Evolutionary conservation across 23 tunicate genomes (phyloP).

Genomic region (Halocynthia roretzi): DNA sequence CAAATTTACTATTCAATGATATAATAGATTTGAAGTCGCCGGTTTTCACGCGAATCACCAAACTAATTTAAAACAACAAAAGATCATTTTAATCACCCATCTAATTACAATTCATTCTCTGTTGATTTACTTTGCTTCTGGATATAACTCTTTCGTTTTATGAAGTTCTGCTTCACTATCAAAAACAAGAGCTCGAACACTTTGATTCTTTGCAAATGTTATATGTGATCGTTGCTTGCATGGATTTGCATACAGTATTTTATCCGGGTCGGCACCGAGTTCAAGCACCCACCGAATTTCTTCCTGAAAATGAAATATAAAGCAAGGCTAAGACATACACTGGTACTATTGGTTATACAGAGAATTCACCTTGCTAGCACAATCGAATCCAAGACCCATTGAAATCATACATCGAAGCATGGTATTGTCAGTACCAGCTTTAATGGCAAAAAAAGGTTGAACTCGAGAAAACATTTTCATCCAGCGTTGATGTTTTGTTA

Average conservation of each 20-base stretch:
- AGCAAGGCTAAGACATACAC: too few species aligned
- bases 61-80: too few species aligned
- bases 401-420: slow-evolving; percentile 52
- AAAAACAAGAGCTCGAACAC: slow-evolving; percentile 50
- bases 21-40: too few species aligned
- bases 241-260: slow-evolving; percentile 83
- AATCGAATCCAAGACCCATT: slow-evolving; percentile 83
- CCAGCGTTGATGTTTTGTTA: slow-evolving; percentile 63
- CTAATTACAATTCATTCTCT: too few species aligned
- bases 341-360: too few species aligned
- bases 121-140: slow-evolving; percentile 48
- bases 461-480: slow-evolving; percentile 53
- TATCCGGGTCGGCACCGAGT: slow-evolving; percentile 64
- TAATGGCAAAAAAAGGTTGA: slow-evolving; percentile 70
- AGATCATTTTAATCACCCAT: too few species aligned
- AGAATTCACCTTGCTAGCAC: slow-evolving; percentile 78
- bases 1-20: too few species aligned
- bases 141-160: slow-evolving; percentile 70
- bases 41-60: too few species aligned
- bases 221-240: slow-evolving; percentile 92
- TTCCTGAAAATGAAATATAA: slow-evolving; percentile 24
- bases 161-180: slow-evolving; percentile 69
- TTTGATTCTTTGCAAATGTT: slow-evolving; percentile 45
- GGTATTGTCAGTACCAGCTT: slow-evolving; percentile 54
- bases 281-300: slow-evolving; percentile 64